phyloP scores from a whole-genome alignment of 1,140 invertebrate species.

The Drosophila nigromelanica region DNA sequence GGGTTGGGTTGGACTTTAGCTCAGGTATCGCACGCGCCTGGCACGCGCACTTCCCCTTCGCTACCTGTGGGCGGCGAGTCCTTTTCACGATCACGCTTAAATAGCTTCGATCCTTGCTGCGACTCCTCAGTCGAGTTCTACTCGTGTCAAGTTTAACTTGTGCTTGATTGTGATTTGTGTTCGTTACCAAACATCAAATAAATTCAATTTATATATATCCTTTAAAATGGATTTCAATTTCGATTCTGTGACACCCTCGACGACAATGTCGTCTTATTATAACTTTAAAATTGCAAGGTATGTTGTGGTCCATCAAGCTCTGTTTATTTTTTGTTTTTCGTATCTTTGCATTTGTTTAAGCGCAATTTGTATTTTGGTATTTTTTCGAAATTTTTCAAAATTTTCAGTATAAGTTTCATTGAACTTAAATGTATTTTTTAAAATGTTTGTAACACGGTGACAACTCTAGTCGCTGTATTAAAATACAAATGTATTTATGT shows the following conservation, averaged over 20 bases:
- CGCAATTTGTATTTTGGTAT: slow-evolving; percentile 34
- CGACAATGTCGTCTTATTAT: slow-evolving; percentile 70
- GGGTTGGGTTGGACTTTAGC: slow-evolving; percentile 7
- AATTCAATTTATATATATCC: slow-evolving; percentile 38
- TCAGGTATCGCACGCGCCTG: slow-evolving; percentile 70
- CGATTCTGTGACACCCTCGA: slow-evolving; percentile 59
- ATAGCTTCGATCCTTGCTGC: slow-evolving; percentile 37
- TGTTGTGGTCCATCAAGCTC: slow-evolving; percentile 44
- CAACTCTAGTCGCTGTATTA: slow-evolving; percentile 3
- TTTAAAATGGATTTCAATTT: slow-evolving; percentile 63
- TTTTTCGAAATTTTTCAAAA: neutral
- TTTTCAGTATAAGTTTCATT: neutral
- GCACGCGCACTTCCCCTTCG: slow-evolving; percentile 53
- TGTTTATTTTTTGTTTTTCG: neutral
- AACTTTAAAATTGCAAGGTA: slow-evolving; percentile 70
- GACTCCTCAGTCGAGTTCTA: slow-evolving; percentile 67
- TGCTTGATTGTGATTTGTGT: slow-evolving; percentile 30
- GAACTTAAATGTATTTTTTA: too few species aligned
- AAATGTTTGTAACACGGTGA: neutral
- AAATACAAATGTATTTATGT: too few species aligned
- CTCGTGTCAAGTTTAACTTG: slow-evolving; percentile 77
- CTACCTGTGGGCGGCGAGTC: slow-evolving; percentile 19
- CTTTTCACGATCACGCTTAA: slow-evolving; percentile 48
- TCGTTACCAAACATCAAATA: slow-evolving; percentile 24
- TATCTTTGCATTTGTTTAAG: slow-evolving; percentile 18